Base-by-base conservation (phyloP, 2,113 vertebrate genomes). In the Dryoscopus gambensis region DNA sequence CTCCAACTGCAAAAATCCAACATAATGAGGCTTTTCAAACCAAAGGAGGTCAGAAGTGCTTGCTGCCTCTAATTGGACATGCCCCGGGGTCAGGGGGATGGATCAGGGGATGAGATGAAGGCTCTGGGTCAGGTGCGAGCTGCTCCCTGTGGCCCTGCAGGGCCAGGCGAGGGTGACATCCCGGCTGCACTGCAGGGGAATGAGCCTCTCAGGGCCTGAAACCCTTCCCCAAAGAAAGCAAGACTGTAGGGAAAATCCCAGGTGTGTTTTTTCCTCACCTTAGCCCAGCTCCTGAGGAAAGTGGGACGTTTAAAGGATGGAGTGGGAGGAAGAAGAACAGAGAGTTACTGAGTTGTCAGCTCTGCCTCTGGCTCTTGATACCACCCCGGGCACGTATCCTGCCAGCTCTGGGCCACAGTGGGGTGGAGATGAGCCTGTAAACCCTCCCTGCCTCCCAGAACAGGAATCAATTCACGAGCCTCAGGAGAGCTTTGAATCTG, bases 21-120 rank as follows among this genome's bases (percentile, higher is more conserved):
- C 44, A 7, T 87, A 91, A 95, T 83, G 92, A 95, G 78, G 87
- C 47, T 91, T 81, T 84, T 75, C 69, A 84, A 52, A 55, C 10
- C 11, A 15, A 59, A 82, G 60, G 78, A 81, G 60, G 74, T 21
- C 73, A 87, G 84, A 56, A 44, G 87, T 37, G 82, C 56, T 52
- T 4, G 10, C 24, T 87, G 69, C 25, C 69, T 67, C 65, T 94
- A 82, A 93, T 89, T 89, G 81, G 87, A 89, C 35, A 9, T 83
- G 80, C 20, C 68, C 69, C 50, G 89, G 9, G 79, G 42, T 24
- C 56, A 75, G 60, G 39, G 52, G 7, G 18, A 35, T 3, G 17
- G 16, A 44, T 15, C 42, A 44, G 42, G 52, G 76, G 52, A 30
- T 17, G 73, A 82, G 74, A 44, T 14, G 71, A 81, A 91, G 69